Conservation (phyloP, 2,113 vertebrate species). For the Solea solea region DNA sequence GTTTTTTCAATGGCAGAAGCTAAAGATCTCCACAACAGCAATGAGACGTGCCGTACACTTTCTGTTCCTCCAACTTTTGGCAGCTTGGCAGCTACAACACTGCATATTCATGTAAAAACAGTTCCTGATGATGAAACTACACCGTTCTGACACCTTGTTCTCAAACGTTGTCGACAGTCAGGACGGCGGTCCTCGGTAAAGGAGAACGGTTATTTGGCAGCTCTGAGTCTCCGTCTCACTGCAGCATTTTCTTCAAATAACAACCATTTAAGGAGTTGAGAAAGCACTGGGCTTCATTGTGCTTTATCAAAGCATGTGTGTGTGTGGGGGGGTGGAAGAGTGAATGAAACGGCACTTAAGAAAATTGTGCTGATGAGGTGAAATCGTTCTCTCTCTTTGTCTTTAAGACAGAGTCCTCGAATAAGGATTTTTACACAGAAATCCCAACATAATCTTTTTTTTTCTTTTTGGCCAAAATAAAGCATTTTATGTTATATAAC, state of each 20-base stretch:
- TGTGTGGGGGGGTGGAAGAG: neutral
- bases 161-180: slow-evolving; percentile 34
- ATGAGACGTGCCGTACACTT: slow-evolving; percentile 15
- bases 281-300: neutral
- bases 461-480: slow-evolving; percentile 7
- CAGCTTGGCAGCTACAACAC: slow-evolving; percentile 42
- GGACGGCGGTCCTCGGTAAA: slow-evolving; percentile 1
- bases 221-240: slow-evolving; percentile 27
- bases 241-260: slow-evolving; percentile 5
- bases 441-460: slow-evolving; percentile 5
- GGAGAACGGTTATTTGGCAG: slow-evolving; percentile 45
- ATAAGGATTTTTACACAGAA: slow-evolving; percentile 40
- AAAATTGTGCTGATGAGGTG: slow-evolving; percentile 69
- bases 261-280: slow-evolving; percentile 9
- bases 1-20: slow-evolving; percentile 19
- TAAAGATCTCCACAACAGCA: slow-evolving; percentile 43
- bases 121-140: slow-evolving; percentile 39
- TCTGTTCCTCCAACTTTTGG: slow-evolving; percentile 49
- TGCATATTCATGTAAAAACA: slow-evolving; percentile 62
- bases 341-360: slow-evolving; percentile 46
- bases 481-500: neutral
- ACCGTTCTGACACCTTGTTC: slow-evolving; percentile 54
- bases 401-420: slow-evolving; percentile 40
- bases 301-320: neutral
- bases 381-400: slow-evolving; percentile 24